Conservation (phyloP, 2,113 vertebrate genomes). For the Leptobrachium ailaonicum region DNA sequence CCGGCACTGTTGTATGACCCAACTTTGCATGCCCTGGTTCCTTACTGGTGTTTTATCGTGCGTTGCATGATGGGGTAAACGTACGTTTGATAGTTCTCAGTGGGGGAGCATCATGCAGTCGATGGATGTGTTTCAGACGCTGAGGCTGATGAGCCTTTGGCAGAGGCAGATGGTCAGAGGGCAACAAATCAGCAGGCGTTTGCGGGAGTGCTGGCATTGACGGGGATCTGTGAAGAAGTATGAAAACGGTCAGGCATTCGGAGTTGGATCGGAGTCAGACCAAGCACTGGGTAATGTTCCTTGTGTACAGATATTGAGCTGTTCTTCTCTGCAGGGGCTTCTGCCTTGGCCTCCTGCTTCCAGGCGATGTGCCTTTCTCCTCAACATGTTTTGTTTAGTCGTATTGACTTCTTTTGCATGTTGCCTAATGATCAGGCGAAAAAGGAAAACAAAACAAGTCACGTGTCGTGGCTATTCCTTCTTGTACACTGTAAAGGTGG, state of each 20-base stretch:
- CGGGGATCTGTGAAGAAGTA: not conserved
- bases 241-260: not conserved
- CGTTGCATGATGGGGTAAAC: not conserved
- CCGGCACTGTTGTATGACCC: not conserved
- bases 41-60: not conserved
- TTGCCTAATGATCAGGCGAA: too few relatives aligned
- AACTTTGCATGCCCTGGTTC: fast-evolving
- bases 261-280: not conserved
- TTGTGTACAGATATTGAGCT: not conserved
- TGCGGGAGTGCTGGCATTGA: conserved; percentile 19
- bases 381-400: not conserved
- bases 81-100: not conserved
- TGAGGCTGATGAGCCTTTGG: conserved; percentile 26
- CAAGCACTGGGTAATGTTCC: conserved; percentile 8
- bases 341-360: not conserved
- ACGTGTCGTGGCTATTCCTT: too few relatives aligned
- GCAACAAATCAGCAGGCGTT: not conserved
- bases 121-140: conserved; percentile 37
- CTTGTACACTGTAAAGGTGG: too few relatives aligned
- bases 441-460: too few relatives aligned
- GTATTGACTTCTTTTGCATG: not conserved
- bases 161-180: conserved; percentile 50
- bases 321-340: not conserved
- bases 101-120: not conserved
- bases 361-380: not conserved